A percentile compares a stretch with the other conserved stretches of the same genome.
Evolutionary conservation across 23 tunicate species (phyloP).

Genomic region (Phallusia fumigata): DNA sequence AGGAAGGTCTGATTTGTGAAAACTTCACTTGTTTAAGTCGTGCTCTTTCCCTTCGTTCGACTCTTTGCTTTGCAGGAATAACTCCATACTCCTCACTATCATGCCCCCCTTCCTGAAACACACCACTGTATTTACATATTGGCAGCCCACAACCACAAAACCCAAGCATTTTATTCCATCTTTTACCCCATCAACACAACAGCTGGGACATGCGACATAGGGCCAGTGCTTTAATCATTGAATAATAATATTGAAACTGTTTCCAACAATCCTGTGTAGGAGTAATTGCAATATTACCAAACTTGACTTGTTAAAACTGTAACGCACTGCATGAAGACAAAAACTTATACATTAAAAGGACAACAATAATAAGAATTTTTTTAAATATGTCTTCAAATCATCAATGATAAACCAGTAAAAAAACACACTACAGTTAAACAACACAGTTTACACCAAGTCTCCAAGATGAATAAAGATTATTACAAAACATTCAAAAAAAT

Average conservation of each 20-base stretch:
- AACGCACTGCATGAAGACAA: too few species aligned
- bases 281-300: too few species aligned
- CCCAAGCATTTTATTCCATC: neutral
- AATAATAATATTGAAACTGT: too few species aligned
- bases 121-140: neutral
- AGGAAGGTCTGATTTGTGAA: slow-evolving; percentile 59
- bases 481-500: neutral
- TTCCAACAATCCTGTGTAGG: too few species aligned
- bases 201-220: neutral
- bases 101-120: slow-evolving; percentile 64
- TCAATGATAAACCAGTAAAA: too few species aligned
- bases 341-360: too few species aligned
- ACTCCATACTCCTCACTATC: slow-evolving; percentile 94
- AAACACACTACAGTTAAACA: too few species aligned
- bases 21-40: slow-evolving; percentile 97
- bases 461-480: neutral
- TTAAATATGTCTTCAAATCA: too few species aligned
- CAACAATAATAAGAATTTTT: too few species aligned
- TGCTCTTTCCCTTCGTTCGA: slow-evolving; percentile 89
- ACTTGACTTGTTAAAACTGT: too few species aligned
- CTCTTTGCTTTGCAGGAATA: slow-evolving; percentile 84
- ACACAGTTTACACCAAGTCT: too few species aligned
- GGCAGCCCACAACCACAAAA: neutral
- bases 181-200: neutral
- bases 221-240: too few species aligned